phyloP scores from a whole-genome alignment of 1,140 invertebrate species.

The Tetragnatha versicolor region DNA sequence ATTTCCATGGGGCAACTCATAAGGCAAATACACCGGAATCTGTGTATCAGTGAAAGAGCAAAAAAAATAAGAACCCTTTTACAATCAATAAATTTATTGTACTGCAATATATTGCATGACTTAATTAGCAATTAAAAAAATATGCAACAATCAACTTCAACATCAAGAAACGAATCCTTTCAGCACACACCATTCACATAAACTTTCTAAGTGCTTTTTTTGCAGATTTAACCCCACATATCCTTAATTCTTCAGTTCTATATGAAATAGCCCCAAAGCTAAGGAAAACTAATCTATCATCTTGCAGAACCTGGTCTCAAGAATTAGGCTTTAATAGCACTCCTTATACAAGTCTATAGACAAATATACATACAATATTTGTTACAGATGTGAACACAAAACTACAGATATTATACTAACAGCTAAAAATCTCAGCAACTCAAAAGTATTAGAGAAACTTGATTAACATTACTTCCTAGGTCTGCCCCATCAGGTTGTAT shows the following conservation, averaged over 20 bases:
- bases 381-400: conserved; percentile 41
- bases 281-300: conserved; percentile 35
- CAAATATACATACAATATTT: conserved; percentile 49
- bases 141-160: conserved; percentile 53
- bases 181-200: conserved; percentile 30
- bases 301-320: conserved; percentile 25
- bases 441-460: conserved; percentile 9
- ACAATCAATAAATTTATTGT: conserved; percentile 54
- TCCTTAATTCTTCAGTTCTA: conserved; percentile 32
- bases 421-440: conserved; percentile 47
- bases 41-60: too few species aligned
- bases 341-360: conserved; percentile 39
- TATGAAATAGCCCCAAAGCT: conserved; percentile 41
- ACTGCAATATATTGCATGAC: conserved; percentile 51
- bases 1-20: too few species aligned
- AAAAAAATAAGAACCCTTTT: neutral
- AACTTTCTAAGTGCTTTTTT: conserved; percentile 21
- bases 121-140: conserved; percentile 54
- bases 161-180: conserved; percentile 32
- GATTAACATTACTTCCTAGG: conserved; percentile 5
- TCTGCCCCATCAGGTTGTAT: neutral
- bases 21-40: too few species aligned
- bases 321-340: conserved; percentile 25
- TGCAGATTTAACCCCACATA: conserved; percentile 43
- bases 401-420: conserved; percentile 33